Evolutionary conservation across 2,888 invertebrate species (phyloP).

Genomic region (Lithophane socia): DNA sequence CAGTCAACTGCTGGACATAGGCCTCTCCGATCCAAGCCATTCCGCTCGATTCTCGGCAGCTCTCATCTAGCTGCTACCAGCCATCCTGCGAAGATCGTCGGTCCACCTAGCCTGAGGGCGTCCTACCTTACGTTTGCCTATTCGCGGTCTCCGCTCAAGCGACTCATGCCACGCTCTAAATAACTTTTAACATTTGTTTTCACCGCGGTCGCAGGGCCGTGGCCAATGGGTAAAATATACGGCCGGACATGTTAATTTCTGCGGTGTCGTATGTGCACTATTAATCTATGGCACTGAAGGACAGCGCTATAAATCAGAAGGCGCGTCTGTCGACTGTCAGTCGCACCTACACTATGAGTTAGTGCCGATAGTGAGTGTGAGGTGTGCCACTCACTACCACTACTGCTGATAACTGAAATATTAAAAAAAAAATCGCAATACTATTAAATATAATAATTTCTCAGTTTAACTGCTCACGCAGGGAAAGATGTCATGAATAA

Average conservation of each 20-base stretch:
- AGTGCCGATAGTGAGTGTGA: constrained; percentile 65
- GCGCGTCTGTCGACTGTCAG: constrained; percentile 65
- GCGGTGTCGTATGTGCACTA: constrained; percentile 11
- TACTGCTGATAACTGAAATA: not conserved
- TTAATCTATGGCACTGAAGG: constrained; percentile 54
- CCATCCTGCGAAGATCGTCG: no score
- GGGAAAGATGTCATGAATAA: not conserved
- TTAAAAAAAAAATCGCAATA: not conserved
- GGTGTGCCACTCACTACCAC: constrained; percentile 60
- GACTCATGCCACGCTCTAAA: no score
- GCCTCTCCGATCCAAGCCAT: no score
- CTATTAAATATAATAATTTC: not conserved
- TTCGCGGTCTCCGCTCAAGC: no score
- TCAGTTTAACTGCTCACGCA: not conserved
- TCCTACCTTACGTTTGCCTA: no score
- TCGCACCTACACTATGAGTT: constrained; percentile 72
- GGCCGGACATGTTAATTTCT: not conserved
- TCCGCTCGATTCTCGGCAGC: no score
- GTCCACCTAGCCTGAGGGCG: no score
- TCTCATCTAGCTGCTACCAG: no score
- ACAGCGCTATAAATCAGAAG: constrained; percentile 62
- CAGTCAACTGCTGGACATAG: no score
- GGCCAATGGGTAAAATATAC: not conserved
- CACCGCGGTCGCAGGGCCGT: no score
- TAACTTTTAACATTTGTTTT: no score